Percentiles rank a stretch among this genome's conserved stretches.
These are phyloP conservation scores for Rhopalosiphum padi DNA, from an alignment of 1,140 invertebrate genomes.

Conservation along the genomic window DNA sequence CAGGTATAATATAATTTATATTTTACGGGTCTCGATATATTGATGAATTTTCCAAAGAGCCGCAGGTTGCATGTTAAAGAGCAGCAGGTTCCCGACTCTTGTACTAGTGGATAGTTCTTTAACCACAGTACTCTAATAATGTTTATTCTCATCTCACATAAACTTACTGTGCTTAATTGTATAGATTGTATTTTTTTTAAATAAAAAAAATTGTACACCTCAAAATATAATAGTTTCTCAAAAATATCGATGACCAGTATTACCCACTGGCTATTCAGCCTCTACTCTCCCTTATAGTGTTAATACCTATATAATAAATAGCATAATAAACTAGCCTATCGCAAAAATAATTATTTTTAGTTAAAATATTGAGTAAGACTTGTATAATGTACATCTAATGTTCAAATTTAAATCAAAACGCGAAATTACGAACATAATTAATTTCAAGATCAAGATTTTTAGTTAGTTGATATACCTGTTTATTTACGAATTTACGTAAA, in stretches of 20 bases:
- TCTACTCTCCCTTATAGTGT: neutral
- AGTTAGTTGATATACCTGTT: neutral
- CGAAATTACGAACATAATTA: neutral
- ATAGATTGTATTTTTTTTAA: too few relatives aligned
- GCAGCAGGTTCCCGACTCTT: too few relatives aligned
- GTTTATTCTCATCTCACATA: too few relatives aligned
- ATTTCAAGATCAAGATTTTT: neutral
- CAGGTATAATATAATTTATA: too few relatives aligned
- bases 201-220: neutral
- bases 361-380: neutral
- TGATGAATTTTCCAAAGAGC: too few relatives aligned
- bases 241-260: neutral
- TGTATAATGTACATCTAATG: neutral
- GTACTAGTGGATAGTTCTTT: too few relatives aligned
- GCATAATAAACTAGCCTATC: neutral
- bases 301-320: neutral
- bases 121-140: too few relatives aligned
- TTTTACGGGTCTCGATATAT: too few relatives aligned
- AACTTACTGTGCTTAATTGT: too few relatives aligned
- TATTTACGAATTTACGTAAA: conserved; percentile 28
- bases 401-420: neutral
- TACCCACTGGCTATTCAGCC: neutral
- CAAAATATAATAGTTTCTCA: neutral
- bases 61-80: too few relatives aligned
- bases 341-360: neutral